A percentile compares a stretch with the other conserved stretches of the same genome.
Evolutionary conservation across 2,888 invertebrate genomes (phyloP).

Genomic region (Bugulina stolonifera): DNA sequence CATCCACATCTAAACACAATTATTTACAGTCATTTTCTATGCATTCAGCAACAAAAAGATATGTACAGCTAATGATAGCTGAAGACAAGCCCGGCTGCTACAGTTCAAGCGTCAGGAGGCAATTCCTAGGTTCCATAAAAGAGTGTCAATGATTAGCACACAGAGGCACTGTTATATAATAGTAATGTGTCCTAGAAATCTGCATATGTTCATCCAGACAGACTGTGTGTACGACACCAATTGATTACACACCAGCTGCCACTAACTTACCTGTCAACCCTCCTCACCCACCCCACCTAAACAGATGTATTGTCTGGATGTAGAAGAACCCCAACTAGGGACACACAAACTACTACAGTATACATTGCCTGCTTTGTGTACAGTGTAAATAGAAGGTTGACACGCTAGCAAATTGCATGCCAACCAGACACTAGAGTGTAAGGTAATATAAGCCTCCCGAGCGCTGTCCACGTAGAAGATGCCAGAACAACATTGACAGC

Average conservation of each 20-base stretch:
- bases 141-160: constrained; percentile 16
- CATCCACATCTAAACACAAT: constrained; percentile 77
- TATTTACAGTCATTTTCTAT: neutral
- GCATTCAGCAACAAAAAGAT: too few relatives aligned
- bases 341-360: constrained; percentile 9
- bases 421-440: constrained; percentile 5
- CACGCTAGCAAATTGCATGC: neutral
- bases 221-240: neutral
- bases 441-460: constrained; percentile 14
- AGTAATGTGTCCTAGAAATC: constrained; percentile 2
- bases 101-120: constrained; percentile 24
- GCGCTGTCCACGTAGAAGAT: constrained; percentile 23
- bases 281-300: neutral
- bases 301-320: neutral
- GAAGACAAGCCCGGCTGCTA: neutral
- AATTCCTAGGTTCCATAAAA: neutral
- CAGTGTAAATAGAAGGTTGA: neutral
- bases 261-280: neutral
- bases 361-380: constrained; percentile 6
- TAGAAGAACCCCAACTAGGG: neutral
- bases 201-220: neutral
- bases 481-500: constrained; percentile 14
- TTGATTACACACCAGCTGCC: neutral
- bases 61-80: neutral
- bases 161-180: constrained; percentile 9